A percentile compares a stretch with the other conserved stretches of the same genome.
Evolutionary conservation across 1,140 invertebrate species (phyloP).

Genomic region (Drosophila nigromelanica): DNA sequence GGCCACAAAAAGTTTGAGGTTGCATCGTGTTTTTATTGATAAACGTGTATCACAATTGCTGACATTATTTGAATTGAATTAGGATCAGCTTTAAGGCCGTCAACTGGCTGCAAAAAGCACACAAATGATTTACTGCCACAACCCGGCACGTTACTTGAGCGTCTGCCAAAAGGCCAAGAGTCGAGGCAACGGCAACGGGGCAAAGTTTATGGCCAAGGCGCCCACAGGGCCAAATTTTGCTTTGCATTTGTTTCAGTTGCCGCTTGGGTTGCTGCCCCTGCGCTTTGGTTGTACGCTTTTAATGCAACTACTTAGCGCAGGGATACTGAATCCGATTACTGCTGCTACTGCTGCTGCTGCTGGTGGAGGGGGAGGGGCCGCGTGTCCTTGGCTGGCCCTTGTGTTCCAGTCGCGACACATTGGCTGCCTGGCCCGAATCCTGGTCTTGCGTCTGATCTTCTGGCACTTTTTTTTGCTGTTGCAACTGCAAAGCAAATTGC

Average conservation of each 20-base stretch:
- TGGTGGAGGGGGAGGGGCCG: neutral
- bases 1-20: no score
- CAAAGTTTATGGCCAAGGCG: conserved; percentile 5
- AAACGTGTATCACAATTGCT: no score
- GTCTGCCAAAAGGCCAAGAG: conserved; percentile 46
- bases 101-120: conserved; percentile 4
- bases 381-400: conserved; percentile 68
- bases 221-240: conserved; percentile 34
- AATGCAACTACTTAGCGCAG: conserved; percentile 77
- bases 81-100: conserved; percentile 30
- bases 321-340: conserved; percentile 1
- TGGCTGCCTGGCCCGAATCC: conserved; percentile 34
- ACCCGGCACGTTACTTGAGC: conserved; percentile 54
- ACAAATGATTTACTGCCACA: conserved; percentile 52
- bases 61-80: neutral
- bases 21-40: no score
- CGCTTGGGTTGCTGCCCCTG: conserved; percentile 39
- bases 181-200: neutral
- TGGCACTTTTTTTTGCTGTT: conserved; percentile 32
- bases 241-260: conserved; percentile 68
- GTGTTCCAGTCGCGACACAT: conserved; percentile 53
- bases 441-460: conserved; percentile 23
- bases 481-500: conserved; percentile 61
- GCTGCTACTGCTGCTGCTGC: no score
- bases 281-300: conserved; percentile 66